A percentile compares a stretch with the other conserved stretches of the same genome.
Conservation (phyloP, 1,140 invertebrate species). For the Lasioglossum albipes region DNA sequence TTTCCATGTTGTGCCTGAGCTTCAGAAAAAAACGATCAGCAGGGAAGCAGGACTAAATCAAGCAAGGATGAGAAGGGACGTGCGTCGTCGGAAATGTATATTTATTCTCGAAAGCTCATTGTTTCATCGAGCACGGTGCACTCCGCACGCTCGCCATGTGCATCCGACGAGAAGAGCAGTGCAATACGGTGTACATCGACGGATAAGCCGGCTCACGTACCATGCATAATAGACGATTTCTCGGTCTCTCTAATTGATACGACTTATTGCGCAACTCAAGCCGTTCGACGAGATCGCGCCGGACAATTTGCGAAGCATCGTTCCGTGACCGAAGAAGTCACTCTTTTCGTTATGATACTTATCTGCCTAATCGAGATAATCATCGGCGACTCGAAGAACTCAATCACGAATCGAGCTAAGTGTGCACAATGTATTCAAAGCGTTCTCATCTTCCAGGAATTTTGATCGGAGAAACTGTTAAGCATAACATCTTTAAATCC, state of each 20-base stretch:
- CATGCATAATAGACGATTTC: conserved; percentile 23
- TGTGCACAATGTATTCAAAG: too few species aligned
- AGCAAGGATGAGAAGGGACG: too few species aligned
- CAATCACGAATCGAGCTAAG: not conserved
- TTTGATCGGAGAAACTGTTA: too few species aligned
- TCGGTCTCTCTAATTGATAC: conserved; percentile 23
- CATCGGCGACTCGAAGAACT: not conserved
- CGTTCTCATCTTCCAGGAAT: too few species aligned
- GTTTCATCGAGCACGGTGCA: not conserved
- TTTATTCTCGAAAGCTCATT: not conserved
- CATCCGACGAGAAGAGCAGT: not conserved
- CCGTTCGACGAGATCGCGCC: not conserved
- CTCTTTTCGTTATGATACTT: not conserved
- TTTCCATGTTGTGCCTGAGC: too few species aligned
- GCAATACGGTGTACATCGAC: not conserved
- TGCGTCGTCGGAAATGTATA: not conserved
- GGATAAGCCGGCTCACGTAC: not conserved
- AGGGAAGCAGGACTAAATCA: too few species aligned
- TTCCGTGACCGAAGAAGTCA: not conserved
- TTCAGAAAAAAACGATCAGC: too few species aligned
- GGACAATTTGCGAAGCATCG: not conserved
- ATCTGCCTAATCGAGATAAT: not conserved
- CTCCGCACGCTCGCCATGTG: not conserved
- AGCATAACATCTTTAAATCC: too few species aligned
- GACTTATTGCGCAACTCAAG: conserved; percentile 21